Base-by-base conservation (phyloP, 2,113 vertebrate genomes). In the Sander vitreus region DNA sequence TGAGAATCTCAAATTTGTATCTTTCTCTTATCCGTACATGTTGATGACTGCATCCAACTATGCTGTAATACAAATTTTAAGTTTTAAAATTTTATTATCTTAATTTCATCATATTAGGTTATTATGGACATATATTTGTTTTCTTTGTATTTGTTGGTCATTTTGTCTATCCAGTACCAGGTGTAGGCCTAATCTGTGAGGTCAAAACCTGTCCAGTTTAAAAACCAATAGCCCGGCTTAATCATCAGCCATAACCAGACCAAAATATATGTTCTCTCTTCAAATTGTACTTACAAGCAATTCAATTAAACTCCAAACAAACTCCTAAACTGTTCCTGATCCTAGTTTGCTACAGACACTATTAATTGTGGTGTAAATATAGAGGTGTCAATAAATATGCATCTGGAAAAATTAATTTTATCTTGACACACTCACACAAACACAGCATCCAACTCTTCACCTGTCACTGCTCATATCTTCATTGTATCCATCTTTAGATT, bases 361-460 rank as follows among this genome's bases (percentile, higher is more conserved):
- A n/a, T n/a, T n/a, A n/a, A n/a, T n/a, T n/a, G n/a, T n/a, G n/a
- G n/a, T n/a, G n/a, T n/a, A n/a, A n/a, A n/a, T n/a, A n/a, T n/a
- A n/a, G n/a, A n/a, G 30, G 51, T 58, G 63, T 63, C 68, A 68
- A 45, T 57, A 83, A 69, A 47, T 86, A 33, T 51, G 74, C 27
- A 74, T 73, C 33, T 65, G 36, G 48, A 74, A 76, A 80, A 79
- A 59, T 50, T 5, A 45, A 58, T 65, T 70, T 74, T 66, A 69
- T 83, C 66, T 70, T 50, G 48, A 64, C 65, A 69, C 48, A 69
- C 16, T 53, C 33, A 67, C 60, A 57, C 73, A 53, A 65, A 45
- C 73, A 81, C 81, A 69, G 43, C 87, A 70, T 83, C 89, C 86
- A 81, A 92, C 90, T 77, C 83, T 89, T 85, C 88, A 81, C 89